phyloP scores from a whole-genome alignment of 1,140 invertebrate genomes.

The Anadara kagoshimensis region DNA sequence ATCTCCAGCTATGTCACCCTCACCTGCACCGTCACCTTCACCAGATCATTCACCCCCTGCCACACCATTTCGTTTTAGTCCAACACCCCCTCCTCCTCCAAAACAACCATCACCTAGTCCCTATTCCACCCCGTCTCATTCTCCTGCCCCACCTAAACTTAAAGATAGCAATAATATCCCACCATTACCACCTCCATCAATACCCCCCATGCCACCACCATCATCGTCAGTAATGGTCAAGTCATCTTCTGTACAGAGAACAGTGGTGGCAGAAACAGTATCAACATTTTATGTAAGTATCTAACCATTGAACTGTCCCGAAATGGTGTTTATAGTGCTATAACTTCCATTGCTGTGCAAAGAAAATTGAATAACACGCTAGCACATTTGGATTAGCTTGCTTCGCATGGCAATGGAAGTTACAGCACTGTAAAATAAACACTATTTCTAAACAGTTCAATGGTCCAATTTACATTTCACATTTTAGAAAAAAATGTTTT shows the following conservation, averaged over 20 bases:
- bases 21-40: slow-evolving; percentile 43
- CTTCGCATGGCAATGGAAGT: too few species aligned
- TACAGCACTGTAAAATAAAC: too few species aligned
- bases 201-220: slow-evolving; percentile 27
- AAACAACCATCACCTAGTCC: slow-evolving; percentile 20
- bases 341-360: background rate
- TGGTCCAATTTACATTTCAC: too few species aligned
- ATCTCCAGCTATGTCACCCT: slow-evolving; percentile 11
- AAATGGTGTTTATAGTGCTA: background rate
- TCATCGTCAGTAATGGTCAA: slow-evolving; percentile 17
- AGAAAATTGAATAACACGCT: too few species aligned
- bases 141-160: slow-evolving; percentile 24
- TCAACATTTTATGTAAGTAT: slow-evolving; percentile 69
- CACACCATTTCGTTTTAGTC: slow-evolving; percentile 24
- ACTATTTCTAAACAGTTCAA: too few species aligned
- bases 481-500: too few species aligned
- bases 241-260: slow-evolving; percentile 54
- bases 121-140: slow-evolving; percentile 41
- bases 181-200: slow-evolving; percentile 50
- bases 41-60: slow-evolving; percentile 39
- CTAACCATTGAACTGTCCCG: background rate
- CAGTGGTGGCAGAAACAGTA: slow-evolving; percentile 74
- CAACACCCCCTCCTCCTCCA: slow-evolving; percentile 28
- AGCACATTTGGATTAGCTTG: too few species aligned
- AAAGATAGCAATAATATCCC: slow-evolving; percentile 30